Base-by-base conservation (phyloP, 1,140 invertebrate species). In the Zaprionus kolodkinae region DNA sequence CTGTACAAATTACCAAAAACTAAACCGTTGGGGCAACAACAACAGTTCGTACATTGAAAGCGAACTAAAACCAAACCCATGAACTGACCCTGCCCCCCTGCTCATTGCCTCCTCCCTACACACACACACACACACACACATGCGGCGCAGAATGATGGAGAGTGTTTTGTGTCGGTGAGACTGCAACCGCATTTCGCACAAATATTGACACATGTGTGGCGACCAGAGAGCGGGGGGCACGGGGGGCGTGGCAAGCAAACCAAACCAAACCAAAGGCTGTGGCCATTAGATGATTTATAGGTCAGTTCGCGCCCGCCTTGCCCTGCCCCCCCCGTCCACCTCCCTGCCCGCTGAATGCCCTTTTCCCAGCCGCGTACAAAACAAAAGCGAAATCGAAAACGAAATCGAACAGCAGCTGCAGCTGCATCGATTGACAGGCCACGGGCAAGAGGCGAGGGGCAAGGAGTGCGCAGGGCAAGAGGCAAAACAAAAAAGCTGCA, bases 201-300 rank as follows among this genome's bases (percentile, higher is more conserved):
- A 87, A 87, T 87, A 88, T 87, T 87, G 84, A 88, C 84, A 88
- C 80, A 88, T 88, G 84, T 70, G 67, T 57, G 76, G 60, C 67
- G 35, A 15, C n/a, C 62, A 11, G 17, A 57, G 40, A 12, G 30
- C 54, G 27, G 33, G 61, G 21, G 59, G 0, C 1, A 11, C n/a
- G n/a, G 13, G n/a, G 17, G 33, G 25, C 62, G 15, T n/a, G 65
- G 30, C 61, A 45, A 15, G 56, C 33, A 76, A 52, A 54, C 56
- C 56, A 59, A 52, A 54, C 56, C 56, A 59, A 72, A 76, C 68
- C 73, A 59, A 84, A 85, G 69, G 66, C 74, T 85, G 81, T 72
- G 80, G 68, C 85, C 84, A 87, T 87, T 87, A 87, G 84, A 87
- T 87, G 84, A 87, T 87, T 87, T 87, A 87, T 87, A 87, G 84